Evolutionary conservation across 2,888 invertebrate species (phyloP).

Genomic region (Clunio marinus): DNA sequence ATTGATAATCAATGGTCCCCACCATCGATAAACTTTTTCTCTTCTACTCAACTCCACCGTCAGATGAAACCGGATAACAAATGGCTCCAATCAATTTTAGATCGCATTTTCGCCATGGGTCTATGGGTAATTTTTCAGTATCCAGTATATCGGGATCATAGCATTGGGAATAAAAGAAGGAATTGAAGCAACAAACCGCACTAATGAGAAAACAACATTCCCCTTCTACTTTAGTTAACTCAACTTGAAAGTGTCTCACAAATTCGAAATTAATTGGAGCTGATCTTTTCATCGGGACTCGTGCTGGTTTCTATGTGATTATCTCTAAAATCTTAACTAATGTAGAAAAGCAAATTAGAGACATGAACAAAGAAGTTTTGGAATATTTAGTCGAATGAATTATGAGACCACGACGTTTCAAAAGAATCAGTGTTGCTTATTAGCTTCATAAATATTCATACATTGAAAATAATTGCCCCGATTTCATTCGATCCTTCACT

Average conservation of each 20-base stretch:
- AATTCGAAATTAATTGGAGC: constrained; percentile 39
- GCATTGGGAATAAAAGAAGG: background rate
- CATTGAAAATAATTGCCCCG: background rate
- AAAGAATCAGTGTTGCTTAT: background rate
- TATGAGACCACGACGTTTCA: background rate
- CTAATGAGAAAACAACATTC: constrained; percentile 36
- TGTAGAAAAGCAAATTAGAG: background rate
- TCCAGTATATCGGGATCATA: constrained; percentile 11
- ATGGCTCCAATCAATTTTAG: constrained; percentile 31
- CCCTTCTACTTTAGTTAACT: background rate
- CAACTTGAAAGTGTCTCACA: constrained; percentile 8
- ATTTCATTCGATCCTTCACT: background rate
- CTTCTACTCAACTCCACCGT: too few relatives aligned
- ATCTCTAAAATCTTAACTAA: background rate
- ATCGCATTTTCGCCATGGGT: constrained; percentile 15
- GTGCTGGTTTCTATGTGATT: constrained; percentile 17
- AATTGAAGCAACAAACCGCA: constrained; percentile 30
- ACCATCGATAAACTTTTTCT: background rate
- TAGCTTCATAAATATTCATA: background rate
- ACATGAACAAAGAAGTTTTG: background rate
- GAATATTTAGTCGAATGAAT: background rate
- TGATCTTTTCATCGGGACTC: constrained; percentile 25
- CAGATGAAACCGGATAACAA: constrained; percentile 20
- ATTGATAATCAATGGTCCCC: constrained; percentile 33
- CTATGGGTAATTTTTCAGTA: constrained; percentile 21